These are phyloP conservation scores for Stichopus chloronotus DNA, from an alignment of 35 echinoderm and acorn worm genomes.

Conservation along the genomic window DNA sequence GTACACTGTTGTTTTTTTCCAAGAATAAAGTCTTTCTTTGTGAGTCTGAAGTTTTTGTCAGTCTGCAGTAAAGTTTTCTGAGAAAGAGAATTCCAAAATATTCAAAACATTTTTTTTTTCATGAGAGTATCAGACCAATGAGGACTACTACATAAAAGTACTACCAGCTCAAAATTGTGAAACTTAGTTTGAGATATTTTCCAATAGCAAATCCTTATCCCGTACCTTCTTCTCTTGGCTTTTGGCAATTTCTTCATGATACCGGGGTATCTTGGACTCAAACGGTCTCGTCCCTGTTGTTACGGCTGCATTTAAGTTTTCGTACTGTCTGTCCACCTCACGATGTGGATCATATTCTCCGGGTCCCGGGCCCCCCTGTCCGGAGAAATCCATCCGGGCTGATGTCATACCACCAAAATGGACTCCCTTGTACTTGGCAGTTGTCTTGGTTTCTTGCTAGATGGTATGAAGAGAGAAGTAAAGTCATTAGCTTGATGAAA, in stretches of 20 bases:
- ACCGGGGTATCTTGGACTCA: slow-evolving; percentile 87
- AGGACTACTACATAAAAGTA: no score
- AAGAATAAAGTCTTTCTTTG: no score
- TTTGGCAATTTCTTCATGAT: slow-evolving; percentile 89
- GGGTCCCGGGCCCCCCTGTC: slow-evolving; percentile 84
- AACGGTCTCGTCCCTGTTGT: slow-evolving; percentile 66
- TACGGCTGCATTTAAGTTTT: slow-evolving; percentile 73
- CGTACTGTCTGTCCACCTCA: slow-evolving; percentile 55
- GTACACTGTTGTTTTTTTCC: no score
- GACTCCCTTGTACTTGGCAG: slow-evolving; percentile 92
- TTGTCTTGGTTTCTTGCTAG: slow-evolving; percentile 89
- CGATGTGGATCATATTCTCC: slow-evolving; percentile 89
- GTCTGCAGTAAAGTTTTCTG: no score
- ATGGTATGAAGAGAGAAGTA: slow-evolving; percentile 22
- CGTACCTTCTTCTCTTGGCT: slow-evolving; percentile 91
- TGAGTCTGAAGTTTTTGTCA: no score
- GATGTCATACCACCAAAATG: slow-evolving; percentile 93
- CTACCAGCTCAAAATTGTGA: background rate
- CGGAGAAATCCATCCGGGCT: slow-evolving; percentile 87
- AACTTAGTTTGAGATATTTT: background rate
- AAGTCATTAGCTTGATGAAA: background rate
- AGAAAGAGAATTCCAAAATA: no score
- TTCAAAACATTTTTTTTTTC: no score
- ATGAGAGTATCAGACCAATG: no score
- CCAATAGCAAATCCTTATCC: background rate